phyloP scores from a whole-genome alignment of 1,140 invertebrate genomes.

The Cydia pomonella region DNA sequence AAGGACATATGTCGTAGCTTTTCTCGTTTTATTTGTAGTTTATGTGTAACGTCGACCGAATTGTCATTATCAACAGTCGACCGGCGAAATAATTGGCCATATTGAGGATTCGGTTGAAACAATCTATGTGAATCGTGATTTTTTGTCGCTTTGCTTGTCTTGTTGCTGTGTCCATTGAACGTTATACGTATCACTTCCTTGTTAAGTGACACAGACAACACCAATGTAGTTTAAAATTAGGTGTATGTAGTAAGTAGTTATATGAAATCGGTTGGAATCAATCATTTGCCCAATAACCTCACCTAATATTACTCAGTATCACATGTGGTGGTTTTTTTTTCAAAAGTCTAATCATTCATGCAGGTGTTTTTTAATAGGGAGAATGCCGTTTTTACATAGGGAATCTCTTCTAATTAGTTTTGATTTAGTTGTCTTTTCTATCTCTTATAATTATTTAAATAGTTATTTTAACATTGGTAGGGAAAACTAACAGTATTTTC shows the following conservation, averaged over 20 bases:
- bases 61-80: constrained; percentile 6
- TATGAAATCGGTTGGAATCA: constrained; percentile 25
- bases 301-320: constrained; percentile 3
- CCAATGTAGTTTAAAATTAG: background rate
- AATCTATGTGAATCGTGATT: background rate
- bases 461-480: background rate
- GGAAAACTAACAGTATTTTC: background rate
- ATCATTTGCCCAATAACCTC: constrained; percentile 23
- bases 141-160: constrained; percentile 16
- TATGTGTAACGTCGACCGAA: background rate
- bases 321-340: constrained; percentile 4
- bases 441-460: background rate
- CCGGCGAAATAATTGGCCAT: background rate
- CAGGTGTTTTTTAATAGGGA: constrained; percentile 6
- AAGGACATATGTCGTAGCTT: background rate
- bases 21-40: background rate
- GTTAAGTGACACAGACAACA: constrained; percentile 1
- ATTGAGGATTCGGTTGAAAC: background rate
- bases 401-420: background rate
- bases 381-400: background rate
- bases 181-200: background rate
- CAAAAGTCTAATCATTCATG: constrained; percentile 7
- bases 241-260: constrained; percentile 4
- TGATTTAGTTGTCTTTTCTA: background rate
- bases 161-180: constrained; percentile 4